Percentiles rank a stretch among this genome's conserved stretches.
Conservation (phyloP, 1,140 invertebrate genomes). For the Venturia canescens region DNA sequence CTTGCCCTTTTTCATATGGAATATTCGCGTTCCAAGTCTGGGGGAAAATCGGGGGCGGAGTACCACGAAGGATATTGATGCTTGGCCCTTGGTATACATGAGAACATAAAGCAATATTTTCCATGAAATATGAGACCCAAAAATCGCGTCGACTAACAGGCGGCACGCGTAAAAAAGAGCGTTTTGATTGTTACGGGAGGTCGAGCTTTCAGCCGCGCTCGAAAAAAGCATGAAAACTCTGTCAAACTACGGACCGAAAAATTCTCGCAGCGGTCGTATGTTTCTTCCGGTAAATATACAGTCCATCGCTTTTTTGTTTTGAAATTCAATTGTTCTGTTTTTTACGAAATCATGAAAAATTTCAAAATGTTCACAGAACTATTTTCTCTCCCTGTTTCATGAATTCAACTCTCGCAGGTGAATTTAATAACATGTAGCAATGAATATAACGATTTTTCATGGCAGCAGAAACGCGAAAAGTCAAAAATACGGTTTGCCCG, state of each 20-base stretch:
- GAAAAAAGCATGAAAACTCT: neutral
- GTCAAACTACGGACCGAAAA: neutral
- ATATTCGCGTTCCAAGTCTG: neutral
- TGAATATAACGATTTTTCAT: too few species aligned
- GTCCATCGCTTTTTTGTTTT: too few species aligned
- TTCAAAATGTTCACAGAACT: too few species aligned
- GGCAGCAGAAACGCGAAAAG: too few species aligned
- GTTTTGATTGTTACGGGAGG: slow-evolving; percentile 2
- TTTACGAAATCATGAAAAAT: too few species aligned
- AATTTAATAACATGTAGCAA: too few species aligned
- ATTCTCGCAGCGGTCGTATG: too few species aligned
- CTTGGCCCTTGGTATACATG: slow-evolving; percentile 1
- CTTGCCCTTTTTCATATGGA: neutral
- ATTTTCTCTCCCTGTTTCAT: too few species aligned
- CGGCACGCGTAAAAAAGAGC: neutral
- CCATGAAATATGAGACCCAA: slow-evolving; percentile 40
- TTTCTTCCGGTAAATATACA: too few species aligned
- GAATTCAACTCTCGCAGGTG: too few species aligned
- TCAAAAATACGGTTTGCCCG: too few species aligned
- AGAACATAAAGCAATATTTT: neutral
- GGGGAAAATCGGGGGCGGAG: neutral
- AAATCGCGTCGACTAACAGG: slow-evolving; percentile 32
- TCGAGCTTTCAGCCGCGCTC: neutral
- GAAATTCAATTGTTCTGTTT: too few species aligned
- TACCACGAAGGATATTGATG: slow-evolving; percentile 14